Base-by-base conservation (phyloP, 2,888 invertebrate genomes). In the Lissonota sp. region DNA sequence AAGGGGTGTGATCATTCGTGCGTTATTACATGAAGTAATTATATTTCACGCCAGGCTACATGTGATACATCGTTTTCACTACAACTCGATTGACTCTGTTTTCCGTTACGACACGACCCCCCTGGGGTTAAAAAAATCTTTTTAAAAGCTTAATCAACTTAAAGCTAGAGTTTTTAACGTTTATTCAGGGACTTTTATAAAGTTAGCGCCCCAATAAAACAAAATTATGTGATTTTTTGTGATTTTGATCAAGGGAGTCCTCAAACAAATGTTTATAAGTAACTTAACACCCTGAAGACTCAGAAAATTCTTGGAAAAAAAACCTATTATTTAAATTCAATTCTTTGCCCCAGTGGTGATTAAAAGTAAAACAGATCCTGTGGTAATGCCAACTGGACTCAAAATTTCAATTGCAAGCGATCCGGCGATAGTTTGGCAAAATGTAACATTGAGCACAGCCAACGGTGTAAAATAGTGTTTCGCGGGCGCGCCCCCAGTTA, bases 401-500 rank as follows among this genome's bases (percentile, higher is more conserved):
- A 53, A 53, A n/a, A 53, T 14, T 14, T 53, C 14, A 14, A 10
- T 10, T 53, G 4, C 14, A 53, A 14, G 14, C 53, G 14, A 14
- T 6, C 6, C 5, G 10, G 42, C 14, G 64, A 37, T 55, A 44
- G 26, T 42, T n/a, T 10, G 14, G 39, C 10, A 10, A 53, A n/a
- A 10, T 58, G 49, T 12, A 60, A 66, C n/a, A 55, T 66, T 26
- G 64, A 37, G 8, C 5, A 49, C 46, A 55, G 8, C 39, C 26
- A 6, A 37, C 14, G 1, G 39, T 37, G 60, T 40, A 58, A 69
- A 69, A 63, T 6, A 58, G 78, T 53, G 44, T 85, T 78, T 83
- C 90, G 89, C 26, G 26, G 26, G 26, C 26, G 26, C 26, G 26
- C 26, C 91, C 91, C 90, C 87, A 90, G 87, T 87, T 88, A 87